Evolutionary conservation across 35 echinoderm and acorn worm species (phyloP).

Genomic region (Chiridota heheva): DNA sequence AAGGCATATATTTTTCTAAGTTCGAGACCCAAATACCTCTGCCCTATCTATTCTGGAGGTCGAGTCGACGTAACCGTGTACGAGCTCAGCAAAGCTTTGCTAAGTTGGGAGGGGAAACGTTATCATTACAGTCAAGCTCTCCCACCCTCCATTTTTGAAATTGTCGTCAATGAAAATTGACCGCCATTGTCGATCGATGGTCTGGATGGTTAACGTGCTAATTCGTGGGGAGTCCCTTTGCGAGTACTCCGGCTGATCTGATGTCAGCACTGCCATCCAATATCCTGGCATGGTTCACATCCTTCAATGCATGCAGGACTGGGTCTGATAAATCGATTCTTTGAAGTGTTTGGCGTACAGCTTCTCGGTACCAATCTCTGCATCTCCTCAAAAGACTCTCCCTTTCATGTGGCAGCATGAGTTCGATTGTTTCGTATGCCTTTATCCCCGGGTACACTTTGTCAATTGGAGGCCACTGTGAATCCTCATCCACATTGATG

Average conservation of each 20-base stretch:
- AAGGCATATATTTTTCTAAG: too few relatives aligned
- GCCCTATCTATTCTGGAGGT: too few relatives aligned
- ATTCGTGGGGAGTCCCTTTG: slow-evolving; percentile 1
- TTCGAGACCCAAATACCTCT: too few relatives aligned
- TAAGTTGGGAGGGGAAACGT: too few relatives aligned
- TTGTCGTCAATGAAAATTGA: slow-evolving; percentile 13
- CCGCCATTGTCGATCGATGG: slow-evolving; percentile 40
- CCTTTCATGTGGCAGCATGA: slow-evolving; percentile 27
- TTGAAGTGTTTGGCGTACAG: not conserved
- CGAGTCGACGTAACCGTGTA: too few relatives aligned
- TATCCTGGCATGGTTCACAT: slow-evolving; percentile 26
- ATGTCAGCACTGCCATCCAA: slow-evolving; percentile 11
- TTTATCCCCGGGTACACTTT: slow-evolving; percentile 24
- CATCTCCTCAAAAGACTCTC: slow-evolving; percentile 24
- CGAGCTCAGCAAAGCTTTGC: too few relatives aligned
- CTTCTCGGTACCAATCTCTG: slow-evolving; percentile 36
- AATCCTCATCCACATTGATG: slow-evolving; percentile 8
- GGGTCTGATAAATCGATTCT: slow-evolving; percentile 16
- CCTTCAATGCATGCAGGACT: slow-evolving; percentile 17
- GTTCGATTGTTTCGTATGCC: not conserved
- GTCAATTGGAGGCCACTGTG: slow-evolving; percentile 20
- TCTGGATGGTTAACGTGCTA: not conserved
- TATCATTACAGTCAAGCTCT: not conserved
- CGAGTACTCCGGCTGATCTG: slow-evolving; percentile 19
- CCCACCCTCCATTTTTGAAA: slow-evolving; percentile 6